phyloP scores from a whole-genome alignment of 2,888 invertebrate genomes.

The Clepsis dumicolana region DNA sequence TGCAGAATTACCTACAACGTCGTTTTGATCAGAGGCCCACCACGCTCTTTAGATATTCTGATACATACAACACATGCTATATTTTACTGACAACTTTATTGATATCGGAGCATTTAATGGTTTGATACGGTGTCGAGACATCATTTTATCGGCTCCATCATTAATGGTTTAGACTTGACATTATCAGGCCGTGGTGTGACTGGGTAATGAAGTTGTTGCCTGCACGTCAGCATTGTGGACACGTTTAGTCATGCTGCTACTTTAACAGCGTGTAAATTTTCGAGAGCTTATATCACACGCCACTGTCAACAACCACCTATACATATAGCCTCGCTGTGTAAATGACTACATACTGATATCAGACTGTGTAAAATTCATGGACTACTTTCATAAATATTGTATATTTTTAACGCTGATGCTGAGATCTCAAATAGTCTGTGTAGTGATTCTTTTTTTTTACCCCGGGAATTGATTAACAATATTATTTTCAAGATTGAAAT shows the following conservation, averaged over 20 bases:
- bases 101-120: constrained; percentile 4
- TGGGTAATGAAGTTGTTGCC: constrained; percentile 27
- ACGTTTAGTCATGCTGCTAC: neutral
- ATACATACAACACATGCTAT: neutral
- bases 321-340: neutral
- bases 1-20: too few relatives aligned
- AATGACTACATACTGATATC: neutral
- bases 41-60: neutral
- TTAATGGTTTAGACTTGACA: constrained; percentile 18
- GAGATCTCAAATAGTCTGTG: too few relatives aligned
- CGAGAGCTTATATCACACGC: neutral
- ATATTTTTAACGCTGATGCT: too few relatives aligned
- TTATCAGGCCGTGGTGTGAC: constrained; percentile 28
- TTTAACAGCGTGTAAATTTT: neutral
- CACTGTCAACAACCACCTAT: neutral
- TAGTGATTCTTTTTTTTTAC: too few relatives aligned
- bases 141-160: constrained; percentile 11
- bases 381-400: too few relatives aligned
- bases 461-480: too few relatives aligned
- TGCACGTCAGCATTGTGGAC: neutral
- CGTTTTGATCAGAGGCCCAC: neutral
- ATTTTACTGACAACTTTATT: neutral
- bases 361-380: too few relatives aligned
- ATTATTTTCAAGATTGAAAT: too few relatives aligned
- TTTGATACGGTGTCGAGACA: constrained; percentile 1